Evolutionary conservation across 2,888 invertebrate genomes (phyloP), one percentile per base, ranked within the genome.

Genomic region (Apodemia duryi): DNA sequence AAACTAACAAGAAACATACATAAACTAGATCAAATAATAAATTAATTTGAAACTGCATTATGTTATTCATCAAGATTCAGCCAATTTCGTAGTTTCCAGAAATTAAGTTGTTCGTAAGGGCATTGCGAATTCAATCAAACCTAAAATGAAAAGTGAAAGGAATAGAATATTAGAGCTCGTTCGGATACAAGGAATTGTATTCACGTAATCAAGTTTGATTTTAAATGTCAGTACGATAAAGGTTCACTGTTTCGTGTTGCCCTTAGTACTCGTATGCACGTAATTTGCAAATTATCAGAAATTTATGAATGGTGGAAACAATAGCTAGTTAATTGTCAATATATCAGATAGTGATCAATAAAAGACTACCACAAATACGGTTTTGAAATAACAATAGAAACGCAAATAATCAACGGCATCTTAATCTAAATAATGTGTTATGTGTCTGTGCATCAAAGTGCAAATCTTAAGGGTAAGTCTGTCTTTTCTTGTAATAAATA

Each of bases 61-160:
- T 3, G 10, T 28, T 21, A 54, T 57, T 57, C 29, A 11, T 13
- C 57, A 13, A 32, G 32, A 57, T 57, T 57, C 32, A 13, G 6
- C 57, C 57, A 57, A 32, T 57, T 57, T 32, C 57, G 57, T 57
- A 57, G 29, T 46, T n/a, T 21, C 29, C 13, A 46, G 43, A 46
- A 64, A 61, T 46, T 60, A 46, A 32, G 60, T 32, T 63, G 3
- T 67, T 69, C 67, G 71, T 67, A 68, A 71, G 71, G 67, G 70
- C 69, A 72, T 70, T 66, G 66, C 66, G 67, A 69, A 71, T 71
- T 71, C 72, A 71, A 71, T 71, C 67, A 69, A 66, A 70, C 71
- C 69, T 71, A 65, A 70, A 72, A 68, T 67, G 70, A 70, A 49
- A 69, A 67, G 65, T 68, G 71, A 66, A 68, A 67, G 69, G 69